Conservation (phyloP, 1,140 invertebrate species). For the Eueides isabella region DNA sequence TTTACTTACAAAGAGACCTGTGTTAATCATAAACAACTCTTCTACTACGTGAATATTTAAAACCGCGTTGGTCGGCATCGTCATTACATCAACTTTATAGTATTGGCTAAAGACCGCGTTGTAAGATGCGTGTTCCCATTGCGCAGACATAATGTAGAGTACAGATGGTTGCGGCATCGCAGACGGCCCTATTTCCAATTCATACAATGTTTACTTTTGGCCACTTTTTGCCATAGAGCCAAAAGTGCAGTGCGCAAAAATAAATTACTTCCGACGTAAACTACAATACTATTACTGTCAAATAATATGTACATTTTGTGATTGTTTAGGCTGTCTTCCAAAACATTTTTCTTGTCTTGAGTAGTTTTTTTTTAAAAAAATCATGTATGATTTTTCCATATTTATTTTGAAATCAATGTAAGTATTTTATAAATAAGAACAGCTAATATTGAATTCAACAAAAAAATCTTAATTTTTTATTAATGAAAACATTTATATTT, state of each 20-base stretch:
- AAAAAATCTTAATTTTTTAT: too few species aligned
- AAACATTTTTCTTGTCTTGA: not conserved
- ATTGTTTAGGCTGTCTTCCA: not conserved
- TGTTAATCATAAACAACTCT: not conserved
- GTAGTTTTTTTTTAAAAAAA: not conserved
- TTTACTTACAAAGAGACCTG: not conserved
- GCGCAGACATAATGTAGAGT: constrained; percentile 55
- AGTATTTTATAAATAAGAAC: not conserved
- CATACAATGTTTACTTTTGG: constrained; percentile 15
- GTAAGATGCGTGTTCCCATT: constrained; percentile 39
- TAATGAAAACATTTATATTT: too few species aligned
- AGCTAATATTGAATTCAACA: too few species aligned
- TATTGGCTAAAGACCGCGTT: constrained; percentile 43
- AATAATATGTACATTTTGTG: constrained; percentile 12
- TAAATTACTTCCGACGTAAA: constrained; percentile 58
- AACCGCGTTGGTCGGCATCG: not conserved
- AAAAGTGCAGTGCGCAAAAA: constrained; percentile 76
- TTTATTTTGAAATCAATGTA: not conserved
- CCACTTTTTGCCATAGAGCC: constrained; percentile 37
- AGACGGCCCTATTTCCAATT: constrained; percentile 55
- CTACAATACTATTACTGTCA: constrained; percentile 20
- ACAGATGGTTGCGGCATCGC: constrained; percentile 55
- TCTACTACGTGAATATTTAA: constrained; percentile 5
- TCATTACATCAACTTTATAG: constrained; percentile 28
- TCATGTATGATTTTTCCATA: not conserved